These are phyloP conservation scores for Scelioninae gen. 1 DNA, from an alignment of 2,888 invertebrate species.

Conservation along the genomic window DNA sequence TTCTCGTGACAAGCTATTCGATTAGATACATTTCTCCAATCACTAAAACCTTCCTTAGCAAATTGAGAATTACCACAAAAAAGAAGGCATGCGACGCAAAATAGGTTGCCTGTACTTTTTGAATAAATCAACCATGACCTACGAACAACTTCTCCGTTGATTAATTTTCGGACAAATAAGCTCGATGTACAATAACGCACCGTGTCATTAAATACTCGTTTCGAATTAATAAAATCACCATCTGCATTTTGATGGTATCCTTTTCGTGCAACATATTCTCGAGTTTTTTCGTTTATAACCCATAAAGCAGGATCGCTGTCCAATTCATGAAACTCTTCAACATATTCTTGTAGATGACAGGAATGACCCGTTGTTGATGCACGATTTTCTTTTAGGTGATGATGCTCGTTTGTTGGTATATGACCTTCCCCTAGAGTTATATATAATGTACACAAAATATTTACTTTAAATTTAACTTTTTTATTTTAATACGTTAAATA, in stretches of 20 bases:
- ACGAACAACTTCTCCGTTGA: constrained; percentile 64
- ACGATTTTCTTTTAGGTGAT: background rate
- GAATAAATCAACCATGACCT: constrained; percentile 67
- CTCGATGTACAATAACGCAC: constrained; percentile 11
- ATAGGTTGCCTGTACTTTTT: constrained; percentile 48
- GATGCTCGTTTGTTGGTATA: background rate
- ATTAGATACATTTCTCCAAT: constrained; percentile 61
- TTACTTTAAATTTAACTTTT: background rate
- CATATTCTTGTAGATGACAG: constrained; percentile 7
- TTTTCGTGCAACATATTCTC: constrained; percentile 58
- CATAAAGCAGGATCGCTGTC: constrained; percentile 57
- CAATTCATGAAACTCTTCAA: background rate
- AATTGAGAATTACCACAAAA: constrained; percentile 58
- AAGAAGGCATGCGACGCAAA: constrained; percentile 57
- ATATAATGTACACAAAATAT: background rate
- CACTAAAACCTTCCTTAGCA: constrained; percentile 60
- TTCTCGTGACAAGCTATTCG: constrained; percentile 59
- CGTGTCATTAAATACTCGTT: constrained; percentile 57
- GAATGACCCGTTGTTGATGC: background rate
- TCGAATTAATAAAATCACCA: constrained; percentile 58
- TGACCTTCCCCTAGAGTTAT: background rate
- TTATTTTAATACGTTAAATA: no score
- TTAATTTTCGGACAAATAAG: constrained; percentile 26
- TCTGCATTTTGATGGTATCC: constrained; percentile 64
- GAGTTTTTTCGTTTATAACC: constrained; percentile 57